These are phyloP conservation scores for Ichneumoninae sp. DNA, from an alignment of 2,888 invertebrate species.

Conservation along the genomic window DNA sequence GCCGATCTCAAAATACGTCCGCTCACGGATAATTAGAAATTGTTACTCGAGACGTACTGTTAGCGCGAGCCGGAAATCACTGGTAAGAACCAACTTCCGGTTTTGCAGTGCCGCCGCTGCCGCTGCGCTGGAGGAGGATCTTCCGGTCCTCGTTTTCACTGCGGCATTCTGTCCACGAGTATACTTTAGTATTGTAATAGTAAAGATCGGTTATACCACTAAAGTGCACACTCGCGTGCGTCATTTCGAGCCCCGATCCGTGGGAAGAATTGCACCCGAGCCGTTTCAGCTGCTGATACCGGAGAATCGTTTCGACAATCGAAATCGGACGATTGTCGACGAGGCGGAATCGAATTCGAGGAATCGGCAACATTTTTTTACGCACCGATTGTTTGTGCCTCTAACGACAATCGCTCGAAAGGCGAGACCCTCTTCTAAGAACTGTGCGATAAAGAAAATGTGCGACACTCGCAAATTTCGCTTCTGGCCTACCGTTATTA, in stretches of 20 bases:
- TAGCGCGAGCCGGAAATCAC: constrained; percentile 44
- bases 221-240: constrained; percentile 18
- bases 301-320: constrained; percentile 11
- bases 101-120: constrained; percentile 19
- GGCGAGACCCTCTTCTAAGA: background rate
- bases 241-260: constrained; percentile 6
- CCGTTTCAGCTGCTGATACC: constrained; percentile 7
- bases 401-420: constrained; percentile 19
- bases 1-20: constrained; percentile 25
- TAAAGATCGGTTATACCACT: constrained; percentile 25
- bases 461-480: background rate
- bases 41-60: constrained; percentile 40
- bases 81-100: constrained; percentile 50
- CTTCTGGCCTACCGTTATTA: background rate
- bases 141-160: constrained; percentile 37
- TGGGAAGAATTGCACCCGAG: constrained; percentile 11
- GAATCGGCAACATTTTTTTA: constrained; percentile 31
- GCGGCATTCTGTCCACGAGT: constrained; percentile 12
- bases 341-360: constrained; percentile 18
- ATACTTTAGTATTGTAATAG: constrained; percentile 3
- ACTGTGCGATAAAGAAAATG: background rate
- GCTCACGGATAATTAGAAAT: constrained; percentile 22
- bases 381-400: constrained; percentile 16
- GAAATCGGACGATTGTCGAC: constrained; percentile 13
- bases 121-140: constrained; percentile 9